Base-by-base conservation (phyloP, 1,140 invertebrate species). In the Drosophila albomicans region DNA sequence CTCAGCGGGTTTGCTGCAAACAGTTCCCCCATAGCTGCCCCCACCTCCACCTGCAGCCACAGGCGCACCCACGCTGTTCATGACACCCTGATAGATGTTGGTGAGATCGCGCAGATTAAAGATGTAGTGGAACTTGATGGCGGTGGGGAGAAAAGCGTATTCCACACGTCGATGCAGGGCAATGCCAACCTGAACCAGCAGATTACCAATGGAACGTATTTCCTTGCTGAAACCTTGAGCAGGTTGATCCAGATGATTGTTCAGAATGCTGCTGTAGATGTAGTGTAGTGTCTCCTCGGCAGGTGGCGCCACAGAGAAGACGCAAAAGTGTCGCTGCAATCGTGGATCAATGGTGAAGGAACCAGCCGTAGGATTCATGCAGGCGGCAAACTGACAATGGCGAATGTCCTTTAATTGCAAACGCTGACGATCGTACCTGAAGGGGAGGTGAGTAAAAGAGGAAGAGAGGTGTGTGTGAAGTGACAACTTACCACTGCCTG, bases 281-380 rank as follows among this genome's bases (percentile, higher is more conserved):
- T 95, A 95, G 32, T 94, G 93, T 52, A 98, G 94, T 0, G 97
- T 96, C 30, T 98, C 97, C 30, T 94, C 92, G 15, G 95, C 94
- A 5, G 98, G 98, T 86, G 98, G 97, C 91, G 95, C 95, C 10
- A 98, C 95, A 46, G 98, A 97, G 93, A 99, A 99, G 3, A 98
- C 97, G 79, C 96, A 96, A 93, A 99, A 99, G 92, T 99, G 98
- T 69, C 98, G 94, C 92, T 98, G 97, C 1, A 99, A 94, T 15
- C 98, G 94, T 0, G 97, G 95, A 94, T 99, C 97, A 45, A 99
- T 98, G 3, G 97, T 98, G 87, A 99, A 99, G 75, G 96, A 98
- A 30, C 98, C 98, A 20, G 98, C 97, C 0, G 98, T 99, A 0
- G 98, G 98, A 93, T 99, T 99, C 98, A 99, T 99, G 90, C 97